Evolutionary conservation across 1,140 invertebrate species (phyloP).

Genomic region (Littorina saxatilis): DNA sequence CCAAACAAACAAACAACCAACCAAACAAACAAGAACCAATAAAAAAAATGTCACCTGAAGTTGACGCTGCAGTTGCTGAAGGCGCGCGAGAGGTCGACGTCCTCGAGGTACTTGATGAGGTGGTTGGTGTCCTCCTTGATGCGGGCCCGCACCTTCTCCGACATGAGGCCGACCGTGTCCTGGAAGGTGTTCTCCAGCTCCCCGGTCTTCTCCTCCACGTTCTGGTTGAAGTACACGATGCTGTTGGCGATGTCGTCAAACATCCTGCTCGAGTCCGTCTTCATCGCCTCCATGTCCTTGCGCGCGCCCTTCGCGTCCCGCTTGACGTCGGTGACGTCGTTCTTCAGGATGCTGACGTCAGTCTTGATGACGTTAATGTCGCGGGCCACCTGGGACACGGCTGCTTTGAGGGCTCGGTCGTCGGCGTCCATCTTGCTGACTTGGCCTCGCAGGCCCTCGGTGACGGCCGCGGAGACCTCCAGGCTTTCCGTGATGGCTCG

Average conservation of each 20-base stretch:
- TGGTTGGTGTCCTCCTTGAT: not conserved
- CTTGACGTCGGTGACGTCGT: slow-evolving; percentile 1
- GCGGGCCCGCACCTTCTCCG: not conserved
- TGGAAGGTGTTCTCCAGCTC: slow-evolving; percentile 8
- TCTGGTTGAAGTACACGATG: slow-evolving; percentile 44
- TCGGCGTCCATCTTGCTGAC: slow-evolving; percentile 22
- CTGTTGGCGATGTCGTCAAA: slow-evolving; percentile 52
- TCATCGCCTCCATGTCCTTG: not conserved
- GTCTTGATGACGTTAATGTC: slow-evolving; percentile 24
- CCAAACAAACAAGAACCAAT: not conserved
- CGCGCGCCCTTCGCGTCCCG: not conserved
- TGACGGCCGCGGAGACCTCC: not conserved
- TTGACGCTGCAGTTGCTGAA: slow-evolving; percentile 29
- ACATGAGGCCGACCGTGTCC: not conserved
- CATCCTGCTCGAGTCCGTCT: slow-evolving; percentile 24
- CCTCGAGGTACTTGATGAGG: not conserved
- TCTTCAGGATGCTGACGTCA: not conserved
- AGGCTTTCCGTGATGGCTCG: slow-evolving; percentile 34
- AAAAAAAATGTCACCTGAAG: slow-evolving; percentile 26
- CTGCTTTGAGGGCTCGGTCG: slow-evolving; percentile 19
- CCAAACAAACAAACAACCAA: no score
- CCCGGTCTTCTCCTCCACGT: slow-evolving; percentile 36
- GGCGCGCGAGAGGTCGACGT: not conserved
- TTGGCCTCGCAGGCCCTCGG: slow-evolving; percentile 23
- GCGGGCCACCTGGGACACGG: slow-evolving; percentile 23